Percentiles rank a stretch among this genome's conserved stretches.
These are phyloP conservation scores for Apotomis capreana DNA, from an alignment of 2,888 invertebrate species.

Conservation along the genomic window DNA sequence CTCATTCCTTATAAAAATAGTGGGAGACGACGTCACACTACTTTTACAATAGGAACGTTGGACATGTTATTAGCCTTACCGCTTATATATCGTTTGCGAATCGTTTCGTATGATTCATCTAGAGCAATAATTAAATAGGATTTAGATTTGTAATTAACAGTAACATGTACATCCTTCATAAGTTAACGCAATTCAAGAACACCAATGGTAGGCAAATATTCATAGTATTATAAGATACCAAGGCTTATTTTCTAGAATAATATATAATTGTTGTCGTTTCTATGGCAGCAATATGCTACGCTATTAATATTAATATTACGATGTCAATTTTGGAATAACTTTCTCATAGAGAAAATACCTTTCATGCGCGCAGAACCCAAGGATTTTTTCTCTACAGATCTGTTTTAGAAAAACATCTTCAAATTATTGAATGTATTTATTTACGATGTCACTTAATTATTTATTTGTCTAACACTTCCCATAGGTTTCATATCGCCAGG, in stretches of 20 bases:
- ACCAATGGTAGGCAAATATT: constrained; percentile 36
- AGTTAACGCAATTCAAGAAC: constrained; percentile 34
- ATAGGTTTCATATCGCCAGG: background rate
- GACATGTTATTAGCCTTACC: constrained; percentile 1
- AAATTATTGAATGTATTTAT: background rate
- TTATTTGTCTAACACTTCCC: background rate
- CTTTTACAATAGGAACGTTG: background rate
- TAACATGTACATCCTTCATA: constrained; percentile 37
- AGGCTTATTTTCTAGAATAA: constrained; percentile 33
- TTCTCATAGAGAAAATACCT: background rate
- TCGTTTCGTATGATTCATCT: constrained; percentile 6
- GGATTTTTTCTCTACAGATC: background rate
- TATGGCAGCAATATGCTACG: background rate
- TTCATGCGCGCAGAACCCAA: constrained; percentile 12
- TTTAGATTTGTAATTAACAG: constrained; percentile 34
- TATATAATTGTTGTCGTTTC: constrained; percentile 18
- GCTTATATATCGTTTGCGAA: background rate
- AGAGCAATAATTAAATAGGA: constrained; percentile 41
- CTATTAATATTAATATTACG: constrained; percentile 1
- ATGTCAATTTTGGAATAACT: background rate
- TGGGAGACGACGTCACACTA: background rate
- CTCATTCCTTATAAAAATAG: no score
- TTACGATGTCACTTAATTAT: background rate
- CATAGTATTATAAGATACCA: constrained; percentile 39
- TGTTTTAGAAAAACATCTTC: background rate